These are phyloP conservation scores for Diachasma alloeum DNA, from an alignment of 1,140 invertebrate species.

Conservation along the genomic window DNA sequence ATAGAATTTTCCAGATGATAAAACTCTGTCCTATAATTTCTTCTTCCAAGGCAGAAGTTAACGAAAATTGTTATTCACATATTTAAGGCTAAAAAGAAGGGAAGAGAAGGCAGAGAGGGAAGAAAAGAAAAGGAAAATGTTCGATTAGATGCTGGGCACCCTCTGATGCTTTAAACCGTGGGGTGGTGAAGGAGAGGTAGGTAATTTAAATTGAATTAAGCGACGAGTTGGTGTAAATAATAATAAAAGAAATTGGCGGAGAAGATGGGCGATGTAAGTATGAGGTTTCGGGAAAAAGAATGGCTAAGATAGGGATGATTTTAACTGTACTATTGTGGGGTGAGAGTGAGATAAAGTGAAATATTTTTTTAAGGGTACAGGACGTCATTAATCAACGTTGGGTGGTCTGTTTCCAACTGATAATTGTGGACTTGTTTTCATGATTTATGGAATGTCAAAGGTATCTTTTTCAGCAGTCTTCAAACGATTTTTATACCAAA, in stretches of 20 bases:
- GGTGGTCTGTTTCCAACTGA: neutral
- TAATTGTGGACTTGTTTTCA: neutral
- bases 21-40: neutral
- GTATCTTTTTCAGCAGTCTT: neutral
- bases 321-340: neutral
- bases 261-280: neutral
- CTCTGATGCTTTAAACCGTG: neutral
- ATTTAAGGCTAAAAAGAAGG: neutral
- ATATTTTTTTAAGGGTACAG: neutral
- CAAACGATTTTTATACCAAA: too few relatives aligned
- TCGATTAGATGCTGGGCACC: neutral
- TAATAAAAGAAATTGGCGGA: neutral
- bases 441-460: neutral
- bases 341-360: neutral
- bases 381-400: neutral
- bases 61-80: conserved; percentile 12
- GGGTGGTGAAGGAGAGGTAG: neutral
- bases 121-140: neutral
- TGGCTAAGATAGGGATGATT: neutral
- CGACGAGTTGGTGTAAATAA: conserved; percentile 11
- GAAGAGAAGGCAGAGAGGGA: neutral
- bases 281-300: neutral
- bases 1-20: neutral
- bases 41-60: neutral
- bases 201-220: conserved; percentile 18